phyloP scores from a whole-genome alignment of 2,888 invertebrate genomes.

The Drosophila maculinotata region DNA sequence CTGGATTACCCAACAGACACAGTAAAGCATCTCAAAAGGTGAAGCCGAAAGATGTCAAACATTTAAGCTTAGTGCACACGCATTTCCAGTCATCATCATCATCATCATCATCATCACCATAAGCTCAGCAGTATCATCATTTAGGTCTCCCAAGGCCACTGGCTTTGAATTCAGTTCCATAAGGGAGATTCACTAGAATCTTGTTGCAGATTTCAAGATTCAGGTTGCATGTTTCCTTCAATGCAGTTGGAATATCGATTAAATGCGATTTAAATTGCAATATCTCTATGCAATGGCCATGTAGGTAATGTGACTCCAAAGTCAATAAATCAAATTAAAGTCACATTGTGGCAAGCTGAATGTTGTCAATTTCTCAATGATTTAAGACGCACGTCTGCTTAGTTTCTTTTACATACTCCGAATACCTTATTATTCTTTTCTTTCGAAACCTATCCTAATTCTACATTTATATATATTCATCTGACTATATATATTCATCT shows the following conservation, averaged over 20 bases:
- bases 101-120: conserved; percentile 6
- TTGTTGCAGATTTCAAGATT: not conserved
- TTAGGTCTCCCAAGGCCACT: not conserved
- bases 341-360: too few species aligned
- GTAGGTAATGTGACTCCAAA: not conserved
- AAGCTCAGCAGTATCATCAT: conserved; percentile 5
- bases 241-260: not conserved
- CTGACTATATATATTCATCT: too few species aligned
- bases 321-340: conserved; percentile 20
- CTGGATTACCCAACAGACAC: conserved; percentile 19
- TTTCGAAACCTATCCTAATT: too few species aligned
- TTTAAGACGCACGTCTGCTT: not conserved
- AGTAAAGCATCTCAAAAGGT: conserved; percentile 16
- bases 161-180: not conserved
- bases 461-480: too few species aligned
- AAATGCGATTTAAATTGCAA: conserved; percentile 15
- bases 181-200: conserved; percentile 5
- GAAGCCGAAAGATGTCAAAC: conserved; percentile 17
- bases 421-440: too few species aligned
- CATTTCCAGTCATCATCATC: conserved; percentile 6
- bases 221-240: not conserved
- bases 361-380: too few species aligned
- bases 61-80: conserved; percentile 24
- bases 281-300: not conserved
- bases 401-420: too few species aligned